phyloP scores from a whole-genome alignment of 1,140 invertebrate genomes.

The Monomorium pharaonis region DNA sequence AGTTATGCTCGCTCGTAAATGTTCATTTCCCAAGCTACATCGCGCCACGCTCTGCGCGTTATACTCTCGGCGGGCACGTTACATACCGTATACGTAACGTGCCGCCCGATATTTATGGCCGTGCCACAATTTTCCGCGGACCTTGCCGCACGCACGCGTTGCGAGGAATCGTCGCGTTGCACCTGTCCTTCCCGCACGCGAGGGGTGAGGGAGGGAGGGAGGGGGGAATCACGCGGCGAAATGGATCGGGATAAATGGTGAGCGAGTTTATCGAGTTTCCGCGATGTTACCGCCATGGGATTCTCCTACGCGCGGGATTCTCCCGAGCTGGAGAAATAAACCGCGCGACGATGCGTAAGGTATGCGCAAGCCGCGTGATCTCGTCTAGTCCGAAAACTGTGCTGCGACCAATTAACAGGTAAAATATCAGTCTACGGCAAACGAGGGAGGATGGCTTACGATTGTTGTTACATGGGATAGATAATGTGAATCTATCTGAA shows the following conservation, averaged over 20 bases:
- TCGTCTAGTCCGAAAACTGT: neutral
- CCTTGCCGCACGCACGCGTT: neutral
- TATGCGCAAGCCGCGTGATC: neutral
- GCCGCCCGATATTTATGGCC: constrained; percentile 66
- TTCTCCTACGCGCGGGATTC: too few relatives aligned
- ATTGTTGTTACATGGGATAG: neutral
- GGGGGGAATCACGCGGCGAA: constrained; percentile 51
- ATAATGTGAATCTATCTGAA: too few relatives aligned
- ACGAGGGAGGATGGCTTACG: neutral
- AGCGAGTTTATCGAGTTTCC: constrained; percentile 41
- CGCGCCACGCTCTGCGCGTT: constrained; percentile 2
- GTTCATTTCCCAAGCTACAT: constrained; percentile 63
- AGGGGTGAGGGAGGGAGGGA: neutral
- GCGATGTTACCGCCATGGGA: constrained; percentile 4
- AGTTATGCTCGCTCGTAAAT: constrained; percentile 67
- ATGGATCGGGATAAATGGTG: neutral
- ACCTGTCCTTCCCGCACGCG: constrained; percentile 11
- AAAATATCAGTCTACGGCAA: neutral
- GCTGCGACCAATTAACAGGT: neutral
- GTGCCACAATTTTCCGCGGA: constrained; percentile 59
- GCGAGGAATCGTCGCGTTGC: neutral
- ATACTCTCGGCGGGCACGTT: constrained; percentile 8
- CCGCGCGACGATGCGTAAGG: neutral
- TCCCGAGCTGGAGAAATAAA: constrained; percentile 9
- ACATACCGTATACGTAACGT: constrained; percentile 1